Evolutionary conservation across 2,113 vertebrate species (phyloP), one percentile per base, ranked within the genome.

Genomic region (Corapipo altera): DNA sequence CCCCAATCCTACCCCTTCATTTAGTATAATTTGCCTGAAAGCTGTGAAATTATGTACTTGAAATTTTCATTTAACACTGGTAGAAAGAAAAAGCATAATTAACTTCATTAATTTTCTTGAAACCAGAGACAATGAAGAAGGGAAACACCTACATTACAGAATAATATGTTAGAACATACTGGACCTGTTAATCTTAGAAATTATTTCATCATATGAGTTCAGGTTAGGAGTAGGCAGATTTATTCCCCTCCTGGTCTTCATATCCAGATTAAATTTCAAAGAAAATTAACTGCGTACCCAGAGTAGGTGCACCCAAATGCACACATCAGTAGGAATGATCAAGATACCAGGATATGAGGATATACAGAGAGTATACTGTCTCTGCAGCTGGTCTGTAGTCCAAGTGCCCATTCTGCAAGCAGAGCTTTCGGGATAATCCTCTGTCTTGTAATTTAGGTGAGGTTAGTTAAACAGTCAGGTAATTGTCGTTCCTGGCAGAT

Each of bases 1-100:
- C 9, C 8, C 5, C 6, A 2, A 9, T 1, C 0, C 20, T 18
- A 32, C 0, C 7, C 3, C 6, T 69, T 7, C 4, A 39, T 52
- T 52, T 76, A 52, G 12, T 41, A 27, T 11, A 28, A 54, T 28
- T 79, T 72, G 1, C 28, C 43, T 70, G 35, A 94, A 83, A 69
- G 16, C 2, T 17, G 12, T 82, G 15, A 41, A 70, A 69, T 43
- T 20, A 61, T 39, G 7, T 7, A 28, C 13, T 67, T 89, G 17
- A 66, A 75, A 35, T 64, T 71, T 95, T 74, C 6, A 58, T 66
- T 78, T 78, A 35, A 69, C 16, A 24, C 3, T 57, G 2, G 4
- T 33, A 70, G 27, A 66, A 74, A 55, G 32, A 55, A 80, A 85
- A 67, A 30, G 7, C 27, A 3, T 27, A 24, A 37, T 62, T 70